phyloP scores from a whole-genome alignment of 1,140 invertebrate species.

The Bombus ignitus region DNA sequence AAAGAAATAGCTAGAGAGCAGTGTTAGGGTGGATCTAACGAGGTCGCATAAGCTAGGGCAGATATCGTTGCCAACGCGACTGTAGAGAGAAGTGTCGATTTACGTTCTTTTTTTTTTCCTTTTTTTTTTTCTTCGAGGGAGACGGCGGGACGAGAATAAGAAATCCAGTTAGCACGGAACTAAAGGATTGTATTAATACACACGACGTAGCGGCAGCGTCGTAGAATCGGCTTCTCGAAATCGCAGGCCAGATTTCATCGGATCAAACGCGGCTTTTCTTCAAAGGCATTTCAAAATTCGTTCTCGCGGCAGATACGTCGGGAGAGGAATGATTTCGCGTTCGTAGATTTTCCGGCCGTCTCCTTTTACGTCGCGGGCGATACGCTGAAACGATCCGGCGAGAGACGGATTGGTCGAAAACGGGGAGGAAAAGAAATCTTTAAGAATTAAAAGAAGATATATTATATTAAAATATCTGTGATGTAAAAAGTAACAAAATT shows the following conservation, averaged over 20 bases:
- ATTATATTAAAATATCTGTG: constrained; percentile 84
- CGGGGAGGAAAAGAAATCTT: constrained; percentile 78
- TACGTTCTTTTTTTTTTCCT: constrained; percentile 31
- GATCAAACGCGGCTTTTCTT: background rate
- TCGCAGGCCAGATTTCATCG: constrained; percentile 9
- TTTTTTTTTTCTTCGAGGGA: constrained; percentile 34
- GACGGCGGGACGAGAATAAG: constrained; percentile 48
- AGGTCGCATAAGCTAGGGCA: constrained; percentile 50
- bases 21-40: constrained; percentile 14
- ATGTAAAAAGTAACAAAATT: constrained; percentile 84
- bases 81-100: constrained; percentile 57
- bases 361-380: constrained; percentile 62
- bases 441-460: constrained; percentile 81
- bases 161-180: constrained; percentile 33
- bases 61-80: constrained; percentile 63
- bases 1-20: background rate
- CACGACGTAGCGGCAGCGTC: background rate
- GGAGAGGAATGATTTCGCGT: background rate
- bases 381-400: constrained; percentile 65
- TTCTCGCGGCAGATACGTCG: background rate
- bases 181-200: background rate
- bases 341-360: constrained; percentile 52
- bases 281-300: constrained; percentile 12
- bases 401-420: constrained; percentile 71
- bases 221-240: background rate